Conservation (phyloP, 1,140 invertebrate species). For the Venturia canescens region DNA sequence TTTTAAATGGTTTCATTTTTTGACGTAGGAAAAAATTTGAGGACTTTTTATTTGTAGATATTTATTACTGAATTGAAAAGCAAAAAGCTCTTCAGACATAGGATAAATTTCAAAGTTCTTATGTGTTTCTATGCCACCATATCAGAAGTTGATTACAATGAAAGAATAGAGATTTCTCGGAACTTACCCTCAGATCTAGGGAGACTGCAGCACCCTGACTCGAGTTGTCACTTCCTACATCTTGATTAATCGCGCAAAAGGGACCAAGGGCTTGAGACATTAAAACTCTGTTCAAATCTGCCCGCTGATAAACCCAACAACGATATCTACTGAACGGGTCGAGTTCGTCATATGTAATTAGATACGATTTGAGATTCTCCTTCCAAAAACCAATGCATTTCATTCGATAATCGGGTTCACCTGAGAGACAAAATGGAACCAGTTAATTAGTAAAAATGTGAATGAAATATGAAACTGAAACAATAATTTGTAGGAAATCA, state of each 20-base stretch:
- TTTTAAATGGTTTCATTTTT: no score
- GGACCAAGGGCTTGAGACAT: slow-evolving; percentile 95
- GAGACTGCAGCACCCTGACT: slow-evolving; percentile 94
- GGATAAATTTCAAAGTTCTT: no score
- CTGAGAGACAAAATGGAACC: slow-evolving; percentile 70
- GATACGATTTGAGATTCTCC: slow-evolving; percentile 97
- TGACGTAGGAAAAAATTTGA: no score
- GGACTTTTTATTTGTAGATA: no score
- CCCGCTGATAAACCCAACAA: slow-evolving; percentile 98
- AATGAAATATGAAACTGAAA: neutral
- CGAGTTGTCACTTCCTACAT: slow-evolving; percentile 91
- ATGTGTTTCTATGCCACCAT: no score
- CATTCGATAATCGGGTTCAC: slow-evolving; percentile 97
- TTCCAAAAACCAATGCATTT: slow-evolving; percentile 99
- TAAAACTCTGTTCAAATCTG: slow-evolving; percentile 92
- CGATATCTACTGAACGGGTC: slow-evolving; percentile 97
- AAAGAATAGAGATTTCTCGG: neutral
- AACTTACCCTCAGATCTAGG: slow-evolving; percentile 88
- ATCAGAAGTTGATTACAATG: no score
- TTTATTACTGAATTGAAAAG: no score
- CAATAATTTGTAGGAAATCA: no score
- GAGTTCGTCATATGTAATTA: slow-evolving; percentile 97
- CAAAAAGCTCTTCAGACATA: no score
- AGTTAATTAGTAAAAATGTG: neutral
- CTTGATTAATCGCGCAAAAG: slow-evolving; percentile 93